These are phyloP conservation scores for Acrocephalus arundinaceus DNA, from an alignment of 2,113 vertebrate species.

Conservation along the genomic window DNA sequence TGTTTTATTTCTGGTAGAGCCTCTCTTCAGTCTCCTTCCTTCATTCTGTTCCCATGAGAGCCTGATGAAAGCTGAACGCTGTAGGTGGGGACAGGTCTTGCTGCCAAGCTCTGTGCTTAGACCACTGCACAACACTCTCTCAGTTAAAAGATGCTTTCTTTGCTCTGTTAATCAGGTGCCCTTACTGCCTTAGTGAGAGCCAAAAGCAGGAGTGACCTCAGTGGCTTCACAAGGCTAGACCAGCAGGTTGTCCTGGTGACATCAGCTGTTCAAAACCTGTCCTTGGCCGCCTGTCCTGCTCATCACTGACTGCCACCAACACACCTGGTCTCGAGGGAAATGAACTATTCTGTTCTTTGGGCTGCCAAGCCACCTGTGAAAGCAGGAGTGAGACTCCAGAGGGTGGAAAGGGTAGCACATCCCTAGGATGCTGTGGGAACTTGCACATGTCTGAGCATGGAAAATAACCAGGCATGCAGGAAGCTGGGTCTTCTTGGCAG, in stretches of 20 bases:
- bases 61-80: background rate
- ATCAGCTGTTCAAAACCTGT: background rate
- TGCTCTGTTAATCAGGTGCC: background rate
- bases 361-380: background rate
- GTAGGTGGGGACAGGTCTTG: background rate
- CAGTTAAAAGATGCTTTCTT: background rate
- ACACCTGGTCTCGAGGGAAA: background rate
- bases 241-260: background rate
- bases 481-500: background rate
- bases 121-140: background rate
- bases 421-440: background rate
- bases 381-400: background rate
- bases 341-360: background rate
- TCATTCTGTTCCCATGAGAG: background rate
- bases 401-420: background rate
- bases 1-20: background rate
- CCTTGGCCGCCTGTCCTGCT: background rate
- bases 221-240: background rate
- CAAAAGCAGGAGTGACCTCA: background rate
- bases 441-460: rapidly evolving
- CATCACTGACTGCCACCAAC: background rate
- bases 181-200: background rate
- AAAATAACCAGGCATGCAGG: background rate
- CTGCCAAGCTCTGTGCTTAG: background rate
- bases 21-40: background rate